Conservation (phyloP, 37 sponge, comb jelly and placozoan species). For the Halichondria panicea region DNA sequence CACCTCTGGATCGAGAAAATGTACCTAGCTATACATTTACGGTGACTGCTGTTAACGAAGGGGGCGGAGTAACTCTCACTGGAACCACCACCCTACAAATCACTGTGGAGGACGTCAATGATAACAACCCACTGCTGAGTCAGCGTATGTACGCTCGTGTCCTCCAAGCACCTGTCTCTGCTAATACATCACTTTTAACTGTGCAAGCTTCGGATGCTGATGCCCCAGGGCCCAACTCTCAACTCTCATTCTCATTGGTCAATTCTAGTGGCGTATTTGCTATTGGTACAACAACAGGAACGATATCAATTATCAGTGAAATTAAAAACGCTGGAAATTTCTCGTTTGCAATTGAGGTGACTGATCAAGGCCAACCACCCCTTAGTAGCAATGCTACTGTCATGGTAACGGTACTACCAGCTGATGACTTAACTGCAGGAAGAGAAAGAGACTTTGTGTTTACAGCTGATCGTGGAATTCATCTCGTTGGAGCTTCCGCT, state of each 20-base stretch:
- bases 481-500: conserved; percentile 5
- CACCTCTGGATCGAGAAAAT: conserved; percentile 50
- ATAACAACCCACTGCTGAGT: conserved; percentile 51
- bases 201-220: conserved; percentile 61
- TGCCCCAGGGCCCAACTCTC: conserved; percentile 13
- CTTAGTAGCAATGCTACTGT: conserved; percentile 11
- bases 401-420: conserved; percentile 14
- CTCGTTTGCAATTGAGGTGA: conserved; percentile 20
- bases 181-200: conserved; percentile 12
- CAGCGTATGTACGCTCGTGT: conserved; percentile 8
- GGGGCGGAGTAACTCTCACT: conserved; percentile 18
- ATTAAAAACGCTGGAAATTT: conserved; percentile 7
- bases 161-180: conserved; percentile 18
- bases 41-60: conserved; percentile 45
- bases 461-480: conserved; percentile 16
- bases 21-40: conserved; percentile 12
- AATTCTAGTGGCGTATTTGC: conserved; percentile 20
- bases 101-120: conserved; percentile 41
- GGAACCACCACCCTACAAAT: conserved; percentile 31
- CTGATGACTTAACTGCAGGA: conserved; percentile 35
- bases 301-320: neutral
- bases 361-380: conserved; percentile 24
- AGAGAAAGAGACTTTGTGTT: conserved; percentile 18
- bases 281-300: conserved; percentile 34
- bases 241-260: conserved; percentile 17